These are phyloP conservation scores for Gopherus evgoodei DNA, from an alignment of 2,113 vertebrate species.

Conservation along the genomic window DNA sequence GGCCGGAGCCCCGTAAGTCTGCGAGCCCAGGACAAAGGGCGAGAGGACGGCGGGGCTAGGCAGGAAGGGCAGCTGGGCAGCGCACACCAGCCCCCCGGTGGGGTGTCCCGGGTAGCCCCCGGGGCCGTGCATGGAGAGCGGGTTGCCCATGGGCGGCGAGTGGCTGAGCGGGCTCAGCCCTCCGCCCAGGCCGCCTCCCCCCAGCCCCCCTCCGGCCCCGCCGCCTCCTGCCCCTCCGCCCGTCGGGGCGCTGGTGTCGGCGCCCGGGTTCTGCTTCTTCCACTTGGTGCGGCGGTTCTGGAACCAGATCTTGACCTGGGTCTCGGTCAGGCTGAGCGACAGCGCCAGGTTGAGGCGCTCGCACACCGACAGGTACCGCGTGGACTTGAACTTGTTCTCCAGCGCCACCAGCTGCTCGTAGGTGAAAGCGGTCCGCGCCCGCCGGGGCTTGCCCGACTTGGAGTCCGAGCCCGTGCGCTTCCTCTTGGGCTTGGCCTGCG, in stretches of 20 bases:
- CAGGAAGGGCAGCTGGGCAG: slow-evolving; percentile 93
- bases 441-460: slow-evolving; percentile 93
- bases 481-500: slow-evolving; percentile 85
- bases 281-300: slow-evolving; percentile 96
- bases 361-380: slow-evolving; percentile 94
- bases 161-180: slow-evolving; percentile 88
- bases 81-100: slow-evolving; percentile 89
- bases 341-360: slow-evolving; percentile 94
- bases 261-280: slow-evolving; percentile 96
- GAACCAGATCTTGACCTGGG: slow-evolving; percentile 96
- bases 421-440: slow-evolving; percentile 95
- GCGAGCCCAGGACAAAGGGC: slow-evolving; percentile 95
- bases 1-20: slow-evolving; percentile 93
- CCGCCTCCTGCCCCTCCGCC: slow-evolving; percentile 71
- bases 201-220: slow-evolving; percentile 70
- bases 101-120: slow-evolving; percentile 87
- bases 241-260: slow-evolving; percentile 91
- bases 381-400: slow-evolving; percentile 97
- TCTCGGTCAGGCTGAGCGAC: slow-evolving; percentile 92
- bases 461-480: slow-evolving; percentile 93
- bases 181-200: slow-evolving; percentile 78
- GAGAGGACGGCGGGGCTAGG: slow-evolving; percentile 92
- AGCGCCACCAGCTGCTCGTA: slow-evolving; percentile 96
- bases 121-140: slow-evolving; percentile 91
- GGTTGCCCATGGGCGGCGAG: slow-evolving; percentile 90